These are phyloP conservation scores for Nemoura dubitans DNA, from an alignment of 2,888 invertebrate genomes.

Conservation along the genomic window DNA sequence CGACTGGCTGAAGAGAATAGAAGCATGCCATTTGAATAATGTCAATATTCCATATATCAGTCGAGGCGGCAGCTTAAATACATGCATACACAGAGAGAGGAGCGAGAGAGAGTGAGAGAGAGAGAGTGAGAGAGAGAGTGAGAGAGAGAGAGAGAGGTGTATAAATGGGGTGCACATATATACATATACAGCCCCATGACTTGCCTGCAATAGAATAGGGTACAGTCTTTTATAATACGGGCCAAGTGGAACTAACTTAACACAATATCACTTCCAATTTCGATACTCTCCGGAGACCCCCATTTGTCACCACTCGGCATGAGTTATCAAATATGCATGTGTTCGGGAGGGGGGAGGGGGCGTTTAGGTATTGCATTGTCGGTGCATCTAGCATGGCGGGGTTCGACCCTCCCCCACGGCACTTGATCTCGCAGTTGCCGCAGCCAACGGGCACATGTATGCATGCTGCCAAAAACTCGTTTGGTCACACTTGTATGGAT, in stretches of 20 bases:
- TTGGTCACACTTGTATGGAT: constrained; percentile 24
- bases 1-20: constrained; percentile 24
- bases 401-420: not conserved
- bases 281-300: constrained; percentile 48
- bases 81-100: constrained; percentile 23
- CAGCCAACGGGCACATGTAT: not conserved
- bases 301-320: constrained; percentile 48
- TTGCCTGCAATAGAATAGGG: not conserved
- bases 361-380: constrained; percentile 1
- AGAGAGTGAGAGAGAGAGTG: no score
- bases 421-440: not conserved
- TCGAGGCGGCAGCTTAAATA: constrained; percentile 33
- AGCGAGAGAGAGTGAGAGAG: no score
- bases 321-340: constrained; percentile 51
- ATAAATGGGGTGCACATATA: not conserved
- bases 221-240: constrained; percentile 5
- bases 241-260: constrained; percentile 43
- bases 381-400: not conserved
- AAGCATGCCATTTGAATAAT: constrained; percentile 50
- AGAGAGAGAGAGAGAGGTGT: not conserved
- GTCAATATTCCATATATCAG: constrained; percentile 49
- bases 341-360: not conserved
- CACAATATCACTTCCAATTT: constrained; percentile 51
- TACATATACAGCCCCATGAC: not conserved
- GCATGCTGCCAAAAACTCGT: constrained; percentile 18